Evolutionary conservation across 1,140 invertebrate species (phyloP).

Genomic region (Tetragnatha versicolor): DNA sequence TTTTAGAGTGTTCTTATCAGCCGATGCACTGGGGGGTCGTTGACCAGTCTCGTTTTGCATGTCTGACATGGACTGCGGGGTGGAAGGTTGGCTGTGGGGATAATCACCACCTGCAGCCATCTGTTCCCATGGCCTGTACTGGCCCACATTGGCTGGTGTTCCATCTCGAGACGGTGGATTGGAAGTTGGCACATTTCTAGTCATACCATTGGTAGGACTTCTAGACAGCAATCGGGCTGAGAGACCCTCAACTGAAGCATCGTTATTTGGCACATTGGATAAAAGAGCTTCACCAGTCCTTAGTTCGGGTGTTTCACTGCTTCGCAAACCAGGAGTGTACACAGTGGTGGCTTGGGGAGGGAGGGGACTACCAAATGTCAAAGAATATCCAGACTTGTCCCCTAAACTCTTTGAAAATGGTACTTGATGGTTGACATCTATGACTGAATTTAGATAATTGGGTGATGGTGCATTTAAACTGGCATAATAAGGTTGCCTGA

Average conservation of each 20-base stretch:
- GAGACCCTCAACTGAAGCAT: conserved; percentile 53
- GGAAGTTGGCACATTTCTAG: conserved; percentile 31
- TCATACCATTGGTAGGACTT: conserved; percentile 21
- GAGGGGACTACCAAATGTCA: not conserved
- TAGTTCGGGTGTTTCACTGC: not conserved
- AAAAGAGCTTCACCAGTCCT: conserved; percentile 10
- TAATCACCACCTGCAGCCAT: conserved; percentile 27
- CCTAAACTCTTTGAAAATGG: conserved; percentile 4
- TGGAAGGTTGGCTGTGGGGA: conserved; percentile 36
- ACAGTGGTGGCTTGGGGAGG: not conserved
- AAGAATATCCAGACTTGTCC: not conserved
- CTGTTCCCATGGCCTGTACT: conserved; percentile 57
- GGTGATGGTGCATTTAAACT: conserved; percentile 25
- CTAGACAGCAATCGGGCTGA: conserved; percentile 53
- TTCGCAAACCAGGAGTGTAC: conserved; percentile 1
- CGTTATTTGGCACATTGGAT: conserved; percentile 31
- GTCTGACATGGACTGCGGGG: conserved; percentile 39
- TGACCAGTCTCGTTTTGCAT: conserved; percentile 9
- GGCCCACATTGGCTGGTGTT: conserved; percentile 48
- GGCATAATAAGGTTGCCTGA: conserved; percentile 25
- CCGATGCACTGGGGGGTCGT: conserved; percentile 28
- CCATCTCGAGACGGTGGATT: conserved; percentile 53
- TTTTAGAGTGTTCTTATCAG: conserved; percentile 26
- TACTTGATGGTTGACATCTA: conserved; percentile 33
- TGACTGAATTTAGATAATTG: conserved; percentile 8